Percentiles rank a stretch among this genome's conserved stretches.
Evolutionary conservation across 2,113 vertebrate genomes (phyloP).

Genomic region (Zosterops lateralis): DNA sequence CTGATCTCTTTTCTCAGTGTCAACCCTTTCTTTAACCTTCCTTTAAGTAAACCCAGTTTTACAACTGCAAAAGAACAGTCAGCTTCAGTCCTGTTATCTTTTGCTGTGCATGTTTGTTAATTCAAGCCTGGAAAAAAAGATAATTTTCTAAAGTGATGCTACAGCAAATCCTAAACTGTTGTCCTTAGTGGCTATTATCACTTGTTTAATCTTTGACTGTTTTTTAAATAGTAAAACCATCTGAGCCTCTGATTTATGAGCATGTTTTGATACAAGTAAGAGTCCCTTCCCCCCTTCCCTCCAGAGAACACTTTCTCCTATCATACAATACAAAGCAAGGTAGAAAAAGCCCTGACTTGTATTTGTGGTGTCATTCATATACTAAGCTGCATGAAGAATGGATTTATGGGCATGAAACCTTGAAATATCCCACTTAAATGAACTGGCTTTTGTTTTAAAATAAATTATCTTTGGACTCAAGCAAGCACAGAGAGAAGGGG

Average conservation of each 20-base stretch:
- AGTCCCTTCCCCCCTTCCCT: background rate
- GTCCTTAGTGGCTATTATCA: slow-evolving; percentile 6
- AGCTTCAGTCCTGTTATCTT: background rate
- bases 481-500: background rate
- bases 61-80: background rate
- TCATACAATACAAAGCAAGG: background rate
- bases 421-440: background rate
- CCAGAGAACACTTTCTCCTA: slow-evolving; percentile 4
- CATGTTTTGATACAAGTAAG: slow-evolving; percentile 44
- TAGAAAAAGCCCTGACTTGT: background rate
- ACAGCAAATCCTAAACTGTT: background rate
- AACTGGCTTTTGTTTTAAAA: background rate
- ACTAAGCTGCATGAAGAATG: background rate
- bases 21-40: background rate
- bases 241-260: slow-evolving; percentile 46
- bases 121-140: slow-evolving; percentile 12
- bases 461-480: background rate
- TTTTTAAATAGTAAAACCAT: slow-evolving; percentile 56
- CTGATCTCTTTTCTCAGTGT: background rate
- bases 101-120: background rate
- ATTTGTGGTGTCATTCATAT: background rate
- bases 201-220: slow-evolving; percentile 34
- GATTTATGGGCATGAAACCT: background rate
- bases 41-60: background rate
- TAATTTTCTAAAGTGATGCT: background rate